Conservation (phyloP, 2,797 vertebrate genomes). For the Parauchenoglanis punctatus region DNA sequence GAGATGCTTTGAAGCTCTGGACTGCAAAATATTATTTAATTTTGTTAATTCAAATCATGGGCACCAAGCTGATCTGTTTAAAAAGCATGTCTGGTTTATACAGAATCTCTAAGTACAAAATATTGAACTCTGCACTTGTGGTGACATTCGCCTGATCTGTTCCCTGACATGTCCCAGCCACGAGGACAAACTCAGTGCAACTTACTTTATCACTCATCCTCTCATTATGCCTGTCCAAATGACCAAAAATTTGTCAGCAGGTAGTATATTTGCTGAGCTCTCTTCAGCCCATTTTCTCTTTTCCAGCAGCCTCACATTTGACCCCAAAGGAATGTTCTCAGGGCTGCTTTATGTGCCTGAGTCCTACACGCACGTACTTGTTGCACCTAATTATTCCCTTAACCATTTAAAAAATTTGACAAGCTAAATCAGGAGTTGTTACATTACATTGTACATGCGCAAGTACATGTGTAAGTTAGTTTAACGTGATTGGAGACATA, state of each 20-base stretch:
- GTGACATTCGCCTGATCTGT: conserved; percentile 39
- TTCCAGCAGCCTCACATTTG: conserved; percentile 50
- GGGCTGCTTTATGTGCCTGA: conserved; percentile 32
- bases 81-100: background rate
- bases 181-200: conserved; percentile 27
- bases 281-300: conserved; percentile 26
- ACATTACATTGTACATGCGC: conserved; percentile 1
- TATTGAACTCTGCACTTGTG: conserved; percentile 31
- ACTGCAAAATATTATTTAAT: background rate
- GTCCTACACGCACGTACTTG: conserved; percentile 32
- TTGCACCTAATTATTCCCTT: conserved; percentile 32
- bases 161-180: conserved; percentile 29
- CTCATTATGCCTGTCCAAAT: conserved; percentile 43
- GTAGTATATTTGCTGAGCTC: conserved; percentile 32
- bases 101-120: background rate
- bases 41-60: background rate
- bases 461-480: conserved; percentile 40
- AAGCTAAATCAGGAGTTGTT: conserved; percentile 25
- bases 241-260: conserved; percentile 43
- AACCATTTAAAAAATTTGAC: conserved; percentile 3
- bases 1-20: background rate
- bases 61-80: background rate
- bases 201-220: conserved; percentile 38
- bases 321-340: conserved; percentile 56
- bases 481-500: conserved; percentile 46